Base-by-base conservation (phyloP, 2,797 vertebrate genomes). In the Sebastiscus albofasciatus region DNA sequence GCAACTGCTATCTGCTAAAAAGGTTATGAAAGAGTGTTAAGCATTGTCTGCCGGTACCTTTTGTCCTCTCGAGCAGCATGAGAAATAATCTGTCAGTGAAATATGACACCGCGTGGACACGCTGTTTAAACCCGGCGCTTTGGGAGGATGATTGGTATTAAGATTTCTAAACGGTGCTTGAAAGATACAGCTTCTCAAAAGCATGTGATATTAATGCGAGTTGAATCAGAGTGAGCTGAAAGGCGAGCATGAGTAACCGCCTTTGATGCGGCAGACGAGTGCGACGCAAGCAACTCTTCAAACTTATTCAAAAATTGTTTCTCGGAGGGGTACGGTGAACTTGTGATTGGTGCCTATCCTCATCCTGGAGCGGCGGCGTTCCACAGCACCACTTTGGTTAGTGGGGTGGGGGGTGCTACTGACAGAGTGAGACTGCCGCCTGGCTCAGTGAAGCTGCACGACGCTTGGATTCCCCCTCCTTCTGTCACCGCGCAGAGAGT, bases 321-420 rank as follows among this genome's bases (percentile, higher is more conserved):
- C 84, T 87, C 72, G 0, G 34, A 69, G 77, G 88, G 77, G 31
- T 66, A 67, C 24, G 54, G 31, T 82, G 79, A 89, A 89, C 87
- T 91, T 93, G 87, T 87, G 88, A 90, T 91, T 83, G 89, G 90
- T 87, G 87, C 71, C 61, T 71, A 59, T 87, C 59, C 66, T 82
- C 72, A 31, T 89, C 75, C 73, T 77, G 79, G 66, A 89, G 84
- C 67, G 11, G 72, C 2, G 9, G 74, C 26, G 31, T 82, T 82
- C 83, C 81, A 72, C 84, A 75, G 83, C 79, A 62, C 14, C 74
- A 70, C 85, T 78, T 67, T 0, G 11, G 82, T 73, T 73, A 29
- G 82, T 56, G 34, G 27, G 67, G 33, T 18, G 58, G 8, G 1
- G 59, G 22, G 54, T 72, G 76, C 74, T 64, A 20, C 79, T 77